phyloP scores from a whole-genome alignment of 2,113 vertebrate species.

The Haliaeetus leucogaster region DNA sequence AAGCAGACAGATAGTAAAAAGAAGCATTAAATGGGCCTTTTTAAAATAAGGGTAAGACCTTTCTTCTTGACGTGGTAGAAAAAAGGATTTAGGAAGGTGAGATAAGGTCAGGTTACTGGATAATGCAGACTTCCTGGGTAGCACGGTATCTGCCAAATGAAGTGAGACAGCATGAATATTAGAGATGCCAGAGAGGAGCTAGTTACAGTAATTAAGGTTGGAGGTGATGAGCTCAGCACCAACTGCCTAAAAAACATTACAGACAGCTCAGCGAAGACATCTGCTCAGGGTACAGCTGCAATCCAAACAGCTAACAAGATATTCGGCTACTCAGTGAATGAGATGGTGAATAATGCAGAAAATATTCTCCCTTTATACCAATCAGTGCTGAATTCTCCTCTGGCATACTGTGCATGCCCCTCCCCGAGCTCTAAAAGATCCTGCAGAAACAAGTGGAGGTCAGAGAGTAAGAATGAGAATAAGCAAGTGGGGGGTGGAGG shows the following conservation, averaged over 20 bases:
- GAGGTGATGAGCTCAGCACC: slow-evolving; percentile 17
- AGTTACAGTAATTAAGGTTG: neutral
- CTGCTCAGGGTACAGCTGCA: neutral
- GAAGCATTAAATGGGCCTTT: neutral
- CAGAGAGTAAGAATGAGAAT: neutral
- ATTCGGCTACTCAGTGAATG: neutral
- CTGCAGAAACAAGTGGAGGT: neutral
- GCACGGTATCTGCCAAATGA: neutral
- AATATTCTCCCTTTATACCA: neutral
- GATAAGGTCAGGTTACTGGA: neutral
- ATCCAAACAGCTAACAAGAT: neutral
- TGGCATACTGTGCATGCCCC: neutral
- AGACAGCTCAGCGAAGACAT: neutral
- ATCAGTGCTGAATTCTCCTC: neutral
- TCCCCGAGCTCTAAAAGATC: neutral
- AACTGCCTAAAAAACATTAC: neutral
- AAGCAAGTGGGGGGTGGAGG: neutral
- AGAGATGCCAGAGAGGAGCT: neutral
- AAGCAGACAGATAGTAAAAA: neutral
- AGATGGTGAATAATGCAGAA: neutral
- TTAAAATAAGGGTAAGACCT: neutral
- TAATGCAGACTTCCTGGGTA: neutral
- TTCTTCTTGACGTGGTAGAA: neutral
- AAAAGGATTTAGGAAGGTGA: neutral
- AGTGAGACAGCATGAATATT: neutral